Percentiles rank a stretch among this genome's conserved stretches.
Evolutionary conservation across 2,113 vertebrate genomes (phyloP).

Genomic region (Semnornis frantzii): DNA sequence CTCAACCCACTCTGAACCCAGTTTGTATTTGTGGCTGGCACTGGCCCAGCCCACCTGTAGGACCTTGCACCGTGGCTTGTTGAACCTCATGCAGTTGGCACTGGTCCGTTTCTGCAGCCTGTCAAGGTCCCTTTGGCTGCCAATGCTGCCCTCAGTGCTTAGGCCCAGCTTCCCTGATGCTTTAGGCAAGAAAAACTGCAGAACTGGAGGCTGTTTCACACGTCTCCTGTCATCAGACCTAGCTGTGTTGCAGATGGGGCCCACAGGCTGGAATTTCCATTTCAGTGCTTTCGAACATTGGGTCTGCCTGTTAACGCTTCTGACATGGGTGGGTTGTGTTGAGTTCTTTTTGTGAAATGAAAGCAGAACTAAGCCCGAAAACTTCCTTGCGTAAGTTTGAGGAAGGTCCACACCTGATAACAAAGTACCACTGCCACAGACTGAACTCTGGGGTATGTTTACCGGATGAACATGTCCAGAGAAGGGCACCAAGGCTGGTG

Average conservation of each 20-base stretch:
- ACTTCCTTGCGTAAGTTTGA: background rate
- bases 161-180: background rate
- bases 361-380: background rate
- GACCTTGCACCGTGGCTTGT: no score
- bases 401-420: background rate
- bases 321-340: background rate
- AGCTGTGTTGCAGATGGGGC: background rate
- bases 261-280: no score
- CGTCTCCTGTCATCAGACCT: rapidly evolving
- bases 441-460: background rate
- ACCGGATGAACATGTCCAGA: background rate
- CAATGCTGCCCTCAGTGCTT: background rate
- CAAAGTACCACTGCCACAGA: background rate
- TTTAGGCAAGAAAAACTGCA: background rate
- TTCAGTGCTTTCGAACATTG: background rate
- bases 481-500: no score
- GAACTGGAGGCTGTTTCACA: background rate
- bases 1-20: no score
- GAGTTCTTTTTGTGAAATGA: background rate
- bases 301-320: background rate
- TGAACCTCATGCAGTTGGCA: no score
- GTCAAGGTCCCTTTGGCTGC: no score
- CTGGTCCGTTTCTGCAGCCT: no score
- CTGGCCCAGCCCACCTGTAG: no score
- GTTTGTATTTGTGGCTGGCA: no score